These are phyloP conservation scores for Naja naja DNA, from an alignment of 2,113 vertebrate species.

Conservation along the genomic window DNA sequence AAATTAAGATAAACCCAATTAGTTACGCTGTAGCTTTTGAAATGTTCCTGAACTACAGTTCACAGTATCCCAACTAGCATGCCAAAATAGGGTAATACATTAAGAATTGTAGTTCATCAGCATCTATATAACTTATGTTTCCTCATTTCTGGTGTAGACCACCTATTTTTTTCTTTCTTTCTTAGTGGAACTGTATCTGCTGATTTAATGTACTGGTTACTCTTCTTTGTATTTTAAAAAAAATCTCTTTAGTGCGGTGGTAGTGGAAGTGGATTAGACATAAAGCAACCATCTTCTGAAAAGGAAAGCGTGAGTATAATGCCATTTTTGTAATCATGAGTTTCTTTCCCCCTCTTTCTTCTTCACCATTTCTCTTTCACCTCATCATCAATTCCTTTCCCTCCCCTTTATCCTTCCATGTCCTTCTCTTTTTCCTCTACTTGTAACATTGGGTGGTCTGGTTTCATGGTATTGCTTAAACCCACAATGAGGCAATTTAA, in stretches of 20 bases:
- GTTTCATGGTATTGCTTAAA: neutral
- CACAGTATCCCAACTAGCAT: neutral
- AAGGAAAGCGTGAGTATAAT: conserved; percentile 49
- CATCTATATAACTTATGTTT: neutral
- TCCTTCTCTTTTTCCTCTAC: neutral
- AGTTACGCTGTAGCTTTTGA: neutral
- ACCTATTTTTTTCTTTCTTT: neutral
- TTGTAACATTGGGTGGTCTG: neutral
- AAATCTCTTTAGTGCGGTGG: conserved; percentile 78
- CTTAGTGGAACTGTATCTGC: neutral
- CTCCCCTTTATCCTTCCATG: neutral
- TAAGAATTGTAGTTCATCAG: neutral
- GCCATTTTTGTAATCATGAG: neutral
- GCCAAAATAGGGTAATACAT: neutral
- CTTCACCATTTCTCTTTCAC: neutral
- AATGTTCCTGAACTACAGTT: neutral
- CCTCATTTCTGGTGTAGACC: neutral
- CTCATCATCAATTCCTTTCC: neutral
- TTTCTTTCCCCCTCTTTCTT: neutral
- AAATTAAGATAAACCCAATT: neutral
- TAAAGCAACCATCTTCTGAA: fast-evolving
- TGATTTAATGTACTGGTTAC: neutral
- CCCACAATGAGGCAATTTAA: neutral
- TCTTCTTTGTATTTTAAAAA: neutral
- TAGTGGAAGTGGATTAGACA: conserved; percentile 78